Percentiles rank a stretch among this genome's conserved stretches.
Conservation (phyloP, 2,113 vertebrate genomes). For the Colius striatus region DNA sequence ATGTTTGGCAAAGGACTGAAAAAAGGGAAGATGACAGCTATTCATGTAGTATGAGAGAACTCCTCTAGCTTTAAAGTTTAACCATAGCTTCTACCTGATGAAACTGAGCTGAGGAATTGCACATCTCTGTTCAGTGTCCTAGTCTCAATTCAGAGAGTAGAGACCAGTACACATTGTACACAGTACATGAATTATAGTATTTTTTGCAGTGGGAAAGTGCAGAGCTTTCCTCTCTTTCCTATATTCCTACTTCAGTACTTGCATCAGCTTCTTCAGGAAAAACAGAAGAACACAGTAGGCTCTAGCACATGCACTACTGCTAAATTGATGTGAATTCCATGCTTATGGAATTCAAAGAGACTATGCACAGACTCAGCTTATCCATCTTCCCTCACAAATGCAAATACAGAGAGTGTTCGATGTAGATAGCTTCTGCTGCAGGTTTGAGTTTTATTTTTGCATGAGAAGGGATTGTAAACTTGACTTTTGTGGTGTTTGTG, state of each 20-base stretch:
- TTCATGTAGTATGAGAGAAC: not conserved
- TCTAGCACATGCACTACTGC: not conserved
- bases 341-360: not conserved
- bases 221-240: not conserved
- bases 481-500: not conserved
- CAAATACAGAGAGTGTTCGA: not conserved
- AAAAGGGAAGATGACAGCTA: not conserved
- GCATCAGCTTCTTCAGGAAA: not conserved
- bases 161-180: not conserved
- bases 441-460: not conserved
- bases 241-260: not conserved
- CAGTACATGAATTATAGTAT: no score
- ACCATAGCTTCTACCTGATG: not conserved
- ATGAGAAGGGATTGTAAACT: not conserved
- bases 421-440: not conserved
- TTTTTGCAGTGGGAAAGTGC: not conserved
- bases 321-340: fast-evolving
- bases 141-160: not conserved
- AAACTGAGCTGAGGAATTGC: not conserved
- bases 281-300: not conserved
- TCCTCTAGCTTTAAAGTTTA: not conserved
- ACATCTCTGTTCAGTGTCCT: not conserved
- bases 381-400: not conserved
- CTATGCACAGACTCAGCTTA: not conserved
- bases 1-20: not conserved